Evolutionary conservation across 1,140 invertebrate species (phyloP).

Genomic region (Lanistes nyassanus): DNA sequence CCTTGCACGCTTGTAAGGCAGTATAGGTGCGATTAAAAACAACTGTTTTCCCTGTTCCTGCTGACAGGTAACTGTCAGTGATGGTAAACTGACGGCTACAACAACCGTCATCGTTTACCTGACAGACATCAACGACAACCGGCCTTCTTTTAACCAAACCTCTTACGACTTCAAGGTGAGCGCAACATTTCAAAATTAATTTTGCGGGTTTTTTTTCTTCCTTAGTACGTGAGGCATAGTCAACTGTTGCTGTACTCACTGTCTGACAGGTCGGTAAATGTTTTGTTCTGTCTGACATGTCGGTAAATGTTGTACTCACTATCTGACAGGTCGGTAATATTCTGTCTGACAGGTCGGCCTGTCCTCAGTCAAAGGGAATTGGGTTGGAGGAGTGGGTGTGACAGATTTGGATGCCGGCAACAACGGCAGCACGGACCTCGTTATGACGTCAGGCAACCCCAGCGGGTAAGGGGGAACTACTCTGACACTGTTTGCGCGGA

Average conservation of each 20-base stretch:
- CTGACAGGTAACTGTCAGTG: conserved; percentile 4
- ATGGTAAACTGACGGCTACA: conserved; percentile 1
- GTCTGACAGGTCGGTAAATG: background rate
- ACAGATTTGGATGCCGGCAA: conserved; percentile 1
- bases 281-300: background rate
- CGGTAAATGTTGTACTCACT: too few species aligned
- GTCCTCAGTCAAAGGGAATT: background rate
- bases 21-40: too few species aligned
- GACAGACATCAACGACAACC: conserved; percentile 19
- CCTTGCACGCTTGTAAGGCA: too few species aligned
- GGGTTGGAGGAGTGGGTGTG: background rate
- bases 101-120: background rate
- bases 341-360: conserved; percentile 19
- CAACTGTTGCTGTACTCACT: background rate
- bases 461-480: background rate
- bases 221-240: too few species aligned
- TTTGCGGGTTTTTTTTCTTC: background rate
- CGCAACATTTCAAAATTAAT: background rate
- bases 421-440: background rate
- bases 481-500: too few species aligned
- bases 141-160: background rate
- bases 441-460: background rate
- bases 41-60: background rate
- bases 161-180: conserved; percentile 16
- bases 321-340: too few species aligned